A percentile compares a stretch with the other conserved stretches of the same genome.
phyloP scores from a whole-genome alignment of 2,113 vertebrate genomes.

The Ptyas mucosa region DNA sequence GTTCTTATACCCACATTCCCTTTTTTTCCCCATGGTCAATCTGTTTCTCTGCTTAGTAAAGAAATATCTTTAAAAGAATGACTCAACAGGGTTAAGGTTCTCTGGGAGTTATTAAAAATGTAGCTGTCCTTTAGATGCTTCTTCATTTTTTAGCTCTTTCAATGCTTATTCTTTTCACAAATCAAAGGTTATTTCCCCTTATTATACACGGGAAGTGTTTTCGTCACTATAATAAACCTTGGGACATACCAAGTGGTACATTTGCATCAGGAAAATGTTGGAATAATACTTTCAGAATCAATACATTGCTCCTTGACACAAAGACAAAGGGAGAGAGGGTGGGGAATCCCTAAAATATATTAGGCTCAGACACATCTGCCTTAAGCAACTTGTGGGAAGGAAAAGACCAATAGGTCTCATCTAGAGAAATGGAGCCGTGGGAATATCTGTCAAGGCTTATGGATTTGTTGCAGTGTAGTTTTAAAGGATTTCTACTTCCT shows the following conservation, averaged over 20 bases:
- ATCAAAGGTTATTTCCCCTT: neutral
- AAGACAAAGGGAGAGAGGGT: neutral
- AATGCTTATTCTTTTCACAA: neutral
- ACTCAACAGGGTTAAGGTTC: no score
- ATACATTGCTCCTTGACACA: conserved; percentile 6
- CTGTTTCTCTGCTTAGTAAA: no score
- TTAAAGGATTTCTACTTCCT: conserved; percentile 42
- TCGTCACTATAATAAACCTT: neutral
- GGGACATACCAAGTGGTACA: neutral
- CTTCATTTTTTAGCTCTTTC: neutral
- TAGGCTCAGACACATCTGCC: conserved; percentile 33
- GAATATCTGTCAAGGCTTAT: conserved; percentile 51
- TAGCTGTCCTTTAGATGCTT: neutral
- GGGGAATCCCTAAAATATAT: neutral
- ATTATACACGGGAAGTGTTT: neutral
- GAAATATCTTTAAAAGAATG: no score
- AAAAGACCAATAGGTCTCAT: conserved; percentile 17
- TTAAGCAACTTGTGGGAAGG: conserved; percentile 5
- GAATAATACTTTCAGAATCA: conserved; percentile 32
- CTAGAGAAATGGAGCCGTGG: conserved; percentile 13
- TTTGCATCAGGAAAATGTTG: conserved; percentile 34
- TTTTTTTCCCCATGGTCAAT: no score
- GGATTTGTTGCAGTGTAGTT: conserved; percentile 24
- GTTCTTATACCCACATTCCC: no score
- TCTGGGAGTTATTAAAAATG: neutral